Evolutionary conservation across 2,797 vertebrate genomes (phyloP), one percentile per base, ranked within the genome.

Genomic region (Anomalospiza imberbis): DNA sequence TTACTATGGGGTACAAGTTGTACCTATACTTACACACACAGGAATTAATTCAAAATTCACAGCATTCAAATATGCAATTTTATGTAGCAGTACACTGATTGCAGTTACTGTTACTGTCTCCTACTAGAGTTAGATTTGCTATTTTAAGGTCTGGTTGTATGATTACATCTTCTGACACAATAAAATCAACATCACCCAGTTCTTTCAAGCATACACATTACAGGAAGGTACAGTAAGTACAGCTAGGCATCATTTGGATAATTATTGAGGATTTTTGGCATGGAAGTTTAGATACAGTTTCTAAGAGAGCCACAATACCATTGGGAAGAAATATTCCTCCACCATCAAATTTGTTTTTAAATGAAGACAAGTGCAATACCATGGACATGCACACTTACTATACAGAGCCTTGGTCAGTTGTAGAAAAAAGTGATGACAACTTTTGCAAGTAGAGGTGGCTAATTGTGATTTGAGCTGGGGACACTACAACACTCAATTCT

Each of bases 381-480:
- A 54, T 14, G 53, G 81, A 70, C 72, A 68, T 36, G 77, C 93
- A 90, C 81, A 86, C 0, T n/a, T 74, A 89, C 66, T 58, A 73
- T 72, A 70, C 83, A 94, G 68, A 81, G 20, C 15, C 40, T 78
- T 90, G 75, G 66, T 88, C 57, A 90, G 65, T 26, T 85, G 63
- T 47, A 40, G 81, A 91, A 96, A 85, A 84, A 89, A 88, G 26
- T 0, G 25, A 83, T 60, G 61, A 91, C 72, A 91, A 86, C 68
- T 91, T 95, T 91, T 92, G 94, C 70, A 96, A 91, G 94, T 89
- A 95, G 94, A 96, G 78, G 73, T 44, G 22, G 16, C 22, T 84
- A 51, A 78, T 44, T 1, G 25, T 93, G 87, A 95, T 91, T 78
- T 68, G 77, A 94, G 94, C 96, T 68, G 50, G 61, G 86, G 80